These are phyloP conservation scores for Bruchidius siliquastri DNA, from an alignment of 2,888 invertebrate genomes.

Conservation along the genomic window DNA sequence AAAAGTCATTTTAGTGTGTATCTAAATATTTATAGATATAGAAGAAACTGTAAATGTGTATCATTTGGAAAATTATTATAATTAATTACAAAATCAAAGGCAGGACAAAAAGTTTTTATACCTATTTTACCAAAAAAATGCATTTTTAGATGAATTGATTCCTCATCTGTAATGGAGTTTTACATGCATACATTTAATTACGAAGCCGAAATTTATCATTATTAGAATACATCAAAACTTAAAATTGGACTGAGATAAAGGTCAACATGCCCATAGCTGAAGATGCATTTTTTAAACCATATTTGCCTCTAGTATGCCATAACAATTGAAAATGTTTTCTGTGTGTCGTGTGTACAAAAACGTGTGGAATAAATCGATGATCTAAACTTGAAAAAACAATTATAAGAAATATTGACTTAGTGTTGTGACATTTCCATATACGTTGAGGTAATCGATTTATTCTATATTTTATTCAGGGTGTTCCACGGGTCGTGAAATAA, in stretches of 20 bases:
- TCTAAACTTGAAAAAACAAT: neutral
- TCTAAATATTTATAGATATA: neutral
- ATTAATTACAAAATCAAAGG: neutral
- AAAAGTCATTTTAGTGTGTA: neutral
- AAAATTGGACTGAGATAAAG: no score
- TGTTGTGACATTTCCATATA: neutral
- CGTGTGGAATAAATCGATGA: neutral
- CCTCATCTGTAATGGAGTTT: no score
- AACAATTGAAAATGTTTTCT: neutral
- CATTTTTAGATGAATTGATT: neutral
- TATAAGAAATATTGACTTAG: neutral
- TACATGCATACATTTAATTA: no score
- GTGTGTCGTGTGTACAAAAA: neutral
- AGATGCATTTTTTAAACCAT: neutral
- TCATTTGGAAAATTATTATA: neutral
- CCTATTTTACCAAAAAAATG: neutral
- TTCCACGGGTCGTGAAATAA: neutral
- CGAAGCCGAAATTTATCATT: no score
- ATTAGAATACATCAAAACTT: no score
- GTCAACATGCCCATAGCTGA: no score
- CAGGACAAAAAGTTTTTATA: neutral
- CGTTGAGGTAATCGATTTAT: neutral
- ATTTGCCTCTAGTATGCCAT: neutral
- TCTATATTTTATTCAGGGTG: neutral
- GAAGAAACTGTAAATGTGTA: neutral